Evolutionary conservation across 1,140 invertebrate genomes (phyloP), one percentile per base, ranked within the genome.

Genomic region (Tribolium castaneum): DNA sequence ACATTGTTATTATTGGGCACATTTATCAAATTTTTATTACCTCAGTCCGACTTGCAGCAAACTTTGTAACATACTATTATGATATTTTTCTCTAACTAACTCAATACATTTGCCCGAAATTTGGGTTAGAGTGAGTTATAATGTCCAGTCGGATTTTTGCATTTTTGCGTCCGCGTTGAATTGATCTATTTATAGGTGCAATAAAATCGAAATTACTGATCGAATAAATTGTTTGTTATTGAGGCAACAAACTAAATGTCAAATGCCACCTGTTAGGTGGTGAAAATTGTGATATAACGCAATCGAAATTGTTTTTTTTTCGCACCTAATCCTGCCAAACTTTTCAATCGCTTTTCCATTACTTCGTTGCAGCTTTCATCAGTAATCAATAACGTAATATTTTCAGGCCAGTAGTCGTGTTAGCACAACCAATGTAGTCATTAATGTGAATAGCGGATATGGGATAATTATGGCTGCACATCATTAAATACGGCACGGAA

Each of bases 281-380:
- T 25, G 56, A 34, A 66, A 66, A 35, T 66, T 66, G 59, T 66
- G 13, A 35, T 35, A 12, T 39, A 66, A 19, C 2, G 16, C 16
- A 66, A 66, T 13, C 2, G 25, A 35, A 10, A 66, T 66, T 66
- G 59, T 66, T 35, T 66, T 59, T 66, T 14, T n/a, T 22, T 66
- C 59, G 14, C 59, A 66, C 25, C 59, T 66, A 34, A 66, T 66
- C 10, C n/a, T 66, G 9, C 59, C 30, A 66, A 66, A 66, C 25
- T 66, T 59, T 66, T 66, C 59, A 66, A 66, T 66, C 30, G 59
- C 59, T 66, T 66, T 66, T 66, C 59, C 30, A 66, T 66, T 66
- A 66, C 59, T 66, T 59, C 6, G 6, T 25, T 59, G 30, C 59
- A 66, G 59, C 59, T 34, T 66, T 66, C 16, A 19, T 25, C 54